Percentiles rank a stretch among this genome's conserved stretches.
phyloP scores from a whole-genome alignment of 2,797 vertebrate genomes.

The Podargus strigoides region DNA sequence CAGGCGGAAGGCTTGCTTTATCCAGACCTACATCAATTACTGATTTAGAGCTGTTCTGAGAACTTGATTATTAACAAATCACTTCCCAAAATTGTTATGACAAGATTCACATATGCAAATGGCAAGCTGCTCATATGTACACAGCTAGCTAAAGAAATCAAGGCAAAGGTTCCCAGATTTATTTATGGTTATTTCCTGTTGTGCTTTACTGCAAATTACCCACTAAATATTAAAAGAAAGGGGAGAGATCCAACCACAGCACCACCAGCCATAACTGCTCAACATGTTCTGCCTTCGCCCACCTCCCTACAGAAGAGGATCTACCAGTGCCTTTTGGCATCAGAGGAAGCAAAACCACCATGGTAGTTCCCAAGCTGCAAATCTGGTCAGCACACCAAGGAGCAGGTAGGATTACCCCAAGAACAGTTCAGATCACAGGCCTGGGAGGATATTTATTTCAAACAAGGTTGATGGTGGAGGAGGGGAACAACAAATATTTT shows the following conservation, averaged over 20 bases:
- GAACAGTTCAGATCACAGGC: not conserved
- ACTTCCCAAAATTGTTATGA: constrained; percentile 73
- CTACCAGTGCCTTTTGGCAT: not conserved
- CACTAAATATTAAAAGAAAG: constrained; percentile 24
- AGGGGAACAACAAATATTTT: not conserved
- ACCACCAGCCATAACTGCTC: not conserved
- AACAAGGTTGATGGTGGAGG: not conserved
- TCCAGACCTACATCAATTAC: constrained; percentile 75
- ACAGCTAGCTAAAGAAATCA: constrained; percentile 66
- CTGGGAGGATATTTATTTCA: not conserved
- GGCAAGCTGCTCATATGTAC: constrained; percentile 64
- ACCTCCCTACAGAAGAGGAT: not conserved
- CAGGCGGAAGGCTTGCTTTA: constrained; percentile 67
- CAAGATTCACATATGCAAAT: constrained; percentile 76
- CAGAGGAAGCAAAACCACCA: not conserved
- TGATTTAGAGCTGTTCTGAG: constrained; percentile 75
- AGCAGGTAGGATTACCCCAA: not conserved
- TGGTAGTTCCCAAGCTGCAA: not conserved
- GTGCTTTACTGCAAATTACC: constrained; percentile 55
- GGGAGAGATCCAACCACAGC: not conserved
- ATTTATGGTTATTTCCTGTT: constrained; percentile 63
- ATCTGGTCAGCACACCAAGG: not conserved
- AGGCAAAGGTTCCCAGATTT: constrained; percentile 65
- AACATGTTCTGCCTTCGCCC: not conserved
- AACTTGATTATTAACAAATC: constrained; percentile 81